A percentile compares a stretch with the other conserved stretches of the same genome.
phyloP scores from a whole-genome alignment of 2,113 vertebrate species.

The Megalops atlanticus region DNA sequence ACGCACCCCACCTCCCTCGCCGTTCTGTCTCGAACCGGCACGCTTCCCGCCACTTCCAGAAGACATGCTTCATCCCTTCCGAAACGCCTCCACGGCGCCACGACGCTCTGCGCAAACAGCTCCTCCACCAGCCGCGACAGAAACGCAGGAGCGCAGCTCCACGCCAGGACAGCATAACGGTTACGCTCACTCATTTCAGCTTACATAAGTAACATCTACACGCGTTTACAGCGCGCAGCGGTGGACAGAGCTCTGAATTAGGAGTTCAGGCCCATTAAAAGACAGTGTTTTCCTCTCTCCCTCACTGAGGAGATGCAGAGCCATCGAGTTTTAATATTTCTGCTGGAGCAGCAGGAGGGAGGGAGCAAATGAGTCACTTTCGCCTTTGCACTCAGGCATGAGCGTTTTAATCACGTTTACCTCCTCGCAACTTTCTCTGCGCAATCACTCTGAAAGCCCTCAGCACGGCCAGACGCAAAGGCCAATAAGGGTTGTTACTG shows the following conservation, averaged over 20 bases:
- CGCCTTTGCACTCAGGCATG: constrained; percentile 84
- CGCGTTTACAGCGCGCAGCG: constrained; percentile 79
- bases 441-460: constrained; percentile 86
- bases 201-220: constrained; percentile 82
- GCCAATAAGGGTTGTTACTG: constrained; percentile 85
- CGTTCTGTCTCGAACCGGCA: no score
- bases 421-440: constrained; percentile 84
- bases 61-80: no score
- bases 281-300: constrained; percentile 76
- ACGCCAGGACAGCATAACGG: no score
- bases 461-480: constrained; percentile 84
- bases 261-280: constrained; percentile 87
- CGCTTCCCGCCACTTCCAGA: no score
- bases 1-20: no score
- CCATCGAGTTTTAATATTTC: constrained; percentile 89
- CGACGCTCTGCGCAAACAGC: no score
- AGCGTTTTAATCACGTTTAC: constrained; percentile 89
- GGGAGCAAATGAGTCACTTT: constrained; percentile 85
- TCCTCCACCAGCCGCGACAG: no score
- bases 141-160: no score
- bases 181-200: constrained; percentile 75
- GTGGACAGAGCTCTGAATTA: constrained; percentile 83
- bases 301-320: constrained; percentile 83
- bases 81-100: no score
- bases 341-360: constrained; percentile 84